A percentile compares a stretch with the other conserved stretches of the same genome.
Evolutionary conservation across 2,113 vertebrate species (phyloP).

Genomic region (Poeciliopsis retropinna): DNA sequence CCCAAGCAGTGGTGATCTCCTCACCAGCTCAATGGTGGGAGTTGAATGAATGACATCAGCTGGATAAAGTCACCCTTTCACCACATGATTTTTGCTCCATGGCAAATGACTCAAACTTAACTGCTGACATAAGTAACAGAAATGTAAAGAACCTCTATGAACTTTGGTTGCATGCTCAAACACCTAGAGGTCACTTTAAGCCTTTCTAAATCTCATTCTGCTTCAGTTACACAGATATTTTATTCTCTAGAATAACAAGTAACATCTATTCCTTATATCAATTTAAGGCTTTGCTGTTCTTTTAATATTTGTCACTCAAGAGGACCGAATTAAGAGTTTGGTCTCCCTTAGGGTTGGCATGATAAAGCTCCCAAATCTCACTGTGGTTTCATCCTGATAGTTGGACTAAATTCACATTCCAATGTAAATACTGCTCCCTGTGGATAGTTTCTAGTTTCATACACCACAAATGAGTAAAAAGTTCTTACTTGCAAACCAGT

Average conservation of each 20-base stretch:
- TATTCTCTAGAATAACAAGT: conserved; percentile 52
- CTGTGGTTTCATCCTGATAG: conserved; percentile 64
- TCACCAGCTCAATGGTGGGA: conserved; percentile 26
- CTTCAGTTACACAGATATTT: conserved; percentile 57
- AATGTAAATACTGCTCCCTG: conserved; percentile 52
- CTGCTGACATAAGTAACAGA: not conserved
- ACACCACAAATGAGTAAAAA: conserved; percentile 64
- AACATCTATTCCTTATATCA: conserved; percentile 49
- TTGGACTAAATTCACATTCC: conserved; percentile 64
- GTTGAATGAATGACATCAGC: conserved; percentile 37
- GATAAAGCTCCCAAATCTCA: conserved; percentile 65
- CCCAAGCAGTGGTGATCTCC: conserved; percentile 18
- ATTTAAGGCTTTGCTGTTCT: conserved; percentile 53
- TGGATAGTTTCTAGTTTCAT: conserved; percentile 61
- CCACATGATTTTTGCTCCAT: conserved; percentile 1
- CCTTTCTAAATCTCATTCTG: conserved; percentile 15
- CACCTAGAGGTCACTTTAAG: conserved; percentile 7
- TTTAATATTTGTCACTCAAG: conserved; percentile 69
- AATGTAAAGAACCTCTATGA: not conserved
- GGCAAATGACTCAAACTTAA: not conserved
- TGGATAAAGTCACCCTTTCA: conserved; percentile 11
- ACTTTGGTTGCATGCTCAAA: not conserved
- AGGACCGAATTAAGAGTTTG: conserved; percentile 27
- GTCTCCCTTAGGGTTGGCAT: conserved; percentile 58
- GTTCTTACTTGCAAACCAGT: conserved; percentile 83